Evolutionary conservation across 2,797 vertebrate genomes (phyloP), one percentile per base, ranked within the genome.

Genomic region (Hafferia zeledoni): DNA sequence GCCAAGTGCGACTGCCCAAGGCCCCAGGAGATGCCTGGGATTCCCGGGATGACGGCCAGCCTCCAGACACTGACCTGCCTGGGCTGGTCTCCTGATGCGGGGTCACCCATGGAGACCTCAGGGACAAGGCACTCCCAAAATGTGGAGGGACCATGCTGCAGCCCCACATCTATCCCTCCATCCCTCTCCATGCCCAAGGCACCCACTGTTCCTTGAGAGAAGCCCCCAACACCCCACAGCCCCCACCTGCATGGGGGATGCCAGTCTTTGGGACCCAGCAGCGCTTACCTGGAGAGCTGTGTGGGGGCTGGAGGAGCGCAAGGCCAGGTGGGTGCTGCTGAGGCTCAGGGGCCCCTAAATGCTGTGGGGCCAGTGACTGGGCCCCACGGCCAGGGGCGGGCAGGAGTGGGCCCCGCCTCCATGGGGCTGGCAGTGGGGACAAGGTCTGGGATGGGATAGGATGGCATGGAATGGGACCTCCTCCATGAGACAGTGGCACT

Each of bases 251-350:
- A 2, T 6, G 11, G 52, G 24, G 33, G 31, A 6, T 31, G 77
- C 13, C 55, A 67, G 27, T 31, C 35, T 31, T 47, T 10, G 24
- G 70, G 55, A 25, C 15, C 52, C 80, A 5, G 0, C 20, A 37
- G 63, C 19, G 27, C 95, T 64, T 93, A 96, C 95, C 94, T 95
- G 70, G 6, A 19, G 31, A n/a, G 47, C 55, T 39, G 43, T 31
- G 61, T 0, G 2, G 68, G 12, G 64, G 28, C 4, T 3, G 56
- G 35, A 84, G 28, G 55, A 82, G 61, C 1, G 0, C 0, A 2
- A 69, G 33, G 68, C 59, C 4, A 5, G 55, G 61, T 55, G 79
- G 59, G 50, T 23, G 31, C 70, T 95, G 87, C 39, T 0, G 30
- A 83, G 55, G 82, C 39, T 80, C 3, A 0, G 55, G 5, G 50